Evolutionary conservation across 2,888 invertebrate species (phyloP).

Genomic region (Scaptomyza reducta): DNA sequence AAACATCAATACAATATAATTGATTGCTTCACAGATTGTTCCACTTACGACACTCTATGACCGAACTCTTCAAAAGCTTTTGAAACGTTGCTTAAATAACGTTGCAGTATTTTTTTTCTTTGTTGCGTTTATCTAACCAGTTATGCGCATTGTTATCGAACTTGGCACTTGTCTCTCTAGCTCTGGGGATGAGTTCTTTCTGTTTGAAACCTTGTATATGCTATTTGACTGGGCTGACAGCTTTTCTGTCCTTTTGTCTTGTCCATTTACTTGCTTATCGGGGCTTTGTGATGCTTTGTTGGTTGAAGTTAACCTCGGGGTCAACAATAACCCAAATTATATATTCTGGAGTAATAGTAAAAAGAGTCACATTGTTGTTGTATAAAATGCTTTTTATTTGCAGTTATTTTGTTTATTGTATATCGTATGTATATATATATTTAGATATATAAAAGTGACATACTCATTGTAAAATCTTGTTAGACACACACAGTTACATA

Average conservation of each 20-base stretch:
- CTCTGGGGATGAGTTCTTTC: constrained; percentile 43
- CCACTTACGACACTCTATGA: not conserved
- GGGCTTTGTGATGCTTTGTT: constrained; percentile 39
- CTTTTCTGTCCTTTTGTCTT: constrained; percentile 40
- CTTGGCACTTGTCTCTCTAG: constrained; percentile 34
- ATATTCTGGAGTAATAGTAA: constrained; percentile 9
- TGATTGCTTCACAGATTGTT: too few relatives aligned
- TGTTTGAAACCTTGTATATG: constrained; percentile 36
- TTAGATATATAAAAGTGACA: constrained; percentile 77
- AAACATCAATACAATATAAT: too few relatives aligned
- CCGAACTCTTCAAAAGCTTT: not conserved
- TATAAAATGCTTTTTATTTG: constrained; percentile 72
- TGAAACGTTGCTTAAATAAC: too few relatives aligned
- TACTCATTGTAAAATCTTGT: constrained; percentile 78
- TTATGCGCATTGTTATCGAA: constrained; percentile 34
- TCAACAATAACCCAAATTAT: not conserved
- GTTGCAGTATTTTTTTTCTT: not conserved
- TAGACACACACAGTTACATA: constrained; percentile 74
- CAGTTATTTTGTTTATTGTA: constrained; percentile 68
- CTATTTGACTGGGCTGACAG: constrained; percentile 14
- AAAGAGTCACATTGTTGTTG: constrained; percentile 34
- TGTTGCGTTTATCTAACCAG: constrained; percentile 32
- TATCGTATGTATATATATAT: constrained; percentile 53
- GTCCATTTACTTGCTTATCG: constrained; percentile 57
- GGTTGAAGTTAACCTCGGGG: constrained; percentile 55